Percentiles rank a stretch among this genome's conserved stretches.
Evolutionary conservation across 1,140 invertebrate genomes (phyloP).

Genomic region (Heliconius melpomene): DNA sequence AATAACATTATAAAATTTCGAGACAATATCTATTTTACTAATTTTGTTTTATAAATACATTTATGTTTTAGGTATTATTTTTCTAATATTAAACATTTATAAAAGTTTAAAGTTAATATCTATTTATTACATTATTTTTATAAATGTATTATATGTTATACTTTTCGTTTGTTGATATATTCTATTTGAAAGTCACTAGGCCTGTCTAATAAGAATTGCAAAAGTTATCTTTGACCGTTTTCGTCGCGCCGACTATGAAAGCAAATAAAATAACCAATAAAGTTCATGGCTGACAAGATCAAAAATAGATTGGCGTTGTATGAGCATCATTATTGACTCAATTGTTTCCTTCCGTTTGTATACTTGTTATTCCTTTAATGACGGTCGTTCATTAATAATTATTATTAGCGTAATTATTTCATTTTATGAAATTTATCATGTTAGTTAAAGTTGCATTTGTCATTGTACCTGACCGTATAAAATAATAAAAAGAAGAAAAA

Average conservation of each 20-base stretch:
- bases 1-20: no score
- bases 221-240: not conserved
- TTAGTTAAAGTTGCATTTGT: not conserved
- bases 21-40: no score
- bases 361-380: conserved; percentile 49
- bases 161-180: not conserved
- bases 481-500: not conserved
- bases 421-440: not conserved
- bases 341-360: conserved; percentile 70
- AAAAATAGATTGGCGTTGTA: conserved; percentile 51
- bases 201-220: not conserved
- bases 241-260: not conserved
- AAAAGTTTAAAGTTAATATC: not conserved
- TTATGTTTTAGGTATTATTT: not conserved
- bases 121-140: no score
- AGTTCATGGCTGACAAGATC: conserved; percentile 41
- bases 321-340: conserved; percentile 56
- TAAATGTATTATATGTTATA: no score
- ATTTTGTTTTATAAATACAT: not conserved
- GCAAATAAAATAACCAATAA: conserved; percentile 18
- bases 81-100: no score
- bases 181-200: not conserved
- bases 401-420: conserved; percentile 5
- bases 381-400: conserved; percentile 11
- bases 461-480: not conserved